Evolutionary conservation across 2,797 vertebrate genomes (phyloP).

Genomic region (Antennarius maculatus): DNA sequence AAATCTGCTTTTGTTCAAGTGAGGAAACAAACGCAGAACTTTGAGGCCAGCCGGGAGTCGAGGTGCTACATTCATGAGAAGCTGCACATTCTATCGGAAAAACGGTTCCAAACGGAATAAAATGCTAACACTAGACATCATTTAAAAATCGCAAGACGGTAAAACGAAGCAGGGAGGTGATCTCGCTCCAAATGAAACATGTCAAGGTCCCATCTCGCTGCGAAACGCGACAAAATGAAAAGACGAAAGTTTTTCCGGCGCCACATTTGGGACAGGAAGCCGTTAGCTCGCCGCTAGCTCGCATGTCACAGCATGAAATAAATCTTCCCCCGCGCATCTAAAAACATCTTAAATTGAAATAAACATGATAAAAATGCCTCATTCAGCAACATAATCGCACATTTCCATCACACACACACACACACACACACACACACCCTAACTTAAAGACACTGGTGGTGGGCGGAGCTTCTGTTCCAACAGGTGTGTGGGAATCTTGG

Average conservation of each 20-base stretch:
- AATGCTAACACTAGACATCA: slow-evolving; percentile 44
- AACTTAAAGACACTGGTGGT: slow-evolving; percentile 11
- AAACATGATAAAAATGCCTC: slow-evolving; percentile 4
- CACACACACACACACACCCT: slow-evolving; percentile 35
- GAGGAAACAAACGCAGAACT: slow-evolving; percentile 1
- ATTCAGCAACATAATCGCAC: slow-evolving; percentile 25
- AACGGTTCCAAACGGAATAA: slow-evolving; percentile 43
- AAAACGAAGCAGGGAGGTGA: slow-evolving; percentile 23
- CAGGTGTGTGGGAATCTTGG: slow-evolving; percentile 32
- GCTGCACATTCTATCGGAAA: slow-evolving; percentile 58
- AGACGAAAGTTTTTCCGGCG: slow-evolving; percentile 6
- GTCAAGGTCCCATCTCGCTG: slow-evolving; percentile 5
- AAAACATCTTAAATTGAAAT: slow-evolving; percentile 1
- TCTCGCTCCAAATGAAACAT: slow-evolving; percentile 52
- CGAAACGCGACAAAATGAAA: slow-evolving; percentile 17
- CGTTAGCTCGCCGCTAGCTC: slow-evolving; percentile 15
- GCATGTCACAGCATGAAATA: slow-evolving; percentile 15
- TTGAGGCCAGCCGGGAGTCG: slow-evolving; percentile 1
- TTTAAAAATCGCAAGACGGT: slow-evolving; percentile 21
- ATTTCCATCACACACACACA: slow-evolving; percentile 5
- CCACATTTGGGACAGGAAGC: slow-evolving; percentile 18
- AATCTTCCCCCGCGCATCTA: slow-evolving; percentile 1
- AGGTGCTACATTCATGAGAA: slow-evolving; percentile 49
- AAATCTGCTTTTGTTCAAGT: not conserved
- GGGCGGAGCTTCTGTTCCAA: slow-evolving; percentile 33